phyloP scores from a whole-genome alignment of 37 sponge, comb jelly and placozoan species.

The Dysidea cf. avara region DNA sequence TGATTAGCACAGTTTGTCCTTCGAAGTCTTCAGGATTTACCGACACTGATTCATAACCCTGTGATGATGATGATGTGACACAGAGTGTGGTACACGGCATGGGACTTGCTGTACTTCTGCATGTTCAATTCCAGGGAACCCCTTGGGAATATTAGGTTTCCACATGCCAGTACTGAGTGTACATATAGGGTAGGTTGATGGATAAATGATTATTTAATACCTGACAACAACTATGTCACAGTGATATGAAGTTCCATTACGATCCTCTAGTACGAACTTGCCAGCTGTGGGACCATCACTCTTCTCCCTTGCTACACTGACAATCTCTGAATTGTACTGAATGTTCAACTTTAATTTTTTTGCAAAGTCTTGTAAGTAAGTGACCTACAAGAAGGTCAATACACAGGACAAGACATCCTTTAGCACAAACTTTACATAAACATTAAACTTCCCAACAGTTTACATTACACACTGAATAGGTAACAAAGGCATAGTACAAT shows the following conservation, averaged over 20 bases:
- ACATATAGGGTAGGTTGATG: too few species aligned
- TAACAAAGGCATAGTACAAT: too few species aligned
- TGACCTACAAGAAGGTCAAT: constrained; percentile 47
- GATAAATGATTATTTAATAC: constrained; percentile 7
- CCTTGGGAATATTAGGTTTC: constrained; percentile 66
- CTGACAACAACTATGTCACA: constrained; percentile 70
- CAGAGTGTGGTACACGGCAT: not conserved
- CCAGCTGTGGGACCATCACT: not conserved
- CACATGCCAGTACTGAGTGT: constrained; percentile 71
- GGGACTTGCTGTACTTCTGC: constrained; percentile 45
- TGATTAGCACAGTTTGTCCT: constrained; percentile 77
- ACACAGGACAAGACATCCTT: too few species aligned
- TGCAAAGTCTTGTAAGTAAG: constrained; percentile 83
- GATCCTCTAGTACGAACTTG: constrained; percentile 56
- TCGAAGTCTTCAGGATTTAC: constrained; percentile 76
- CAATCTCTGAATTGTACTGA: constrained; percentile 79
- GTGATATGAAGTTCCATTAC: constrained; percentile 22
- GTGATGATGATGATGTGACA: not conserved
- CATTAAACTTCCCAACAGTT: too few species aligned
- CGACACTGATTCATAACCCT: constrained; percentile 89
- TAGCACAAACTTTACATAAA: too few species aligned
- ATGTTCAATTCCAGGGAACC: constrained; percentile 57
- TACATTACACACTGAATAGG: too few species aligned
- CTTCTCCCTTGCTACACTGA: constrained; percentile 11
- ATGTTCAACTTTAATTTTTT: constrained; percentile 64